Evolutionary conservation across 2,113 vertebrate genomes (phyloP).

Genomic region (Felis catus): F.catus_Fca126_mat1.0 CM031419.1:21226501-21227000

Average conservation of each 20-base stretch:
- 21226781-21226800: background rate
- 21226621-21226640: conserved; percentile 48
- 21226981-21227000: background rate
- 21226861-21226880: background rate
- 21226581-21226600: background rate
- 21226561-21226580: background rate
- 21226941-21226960: background rate
- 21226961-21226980: background rate
- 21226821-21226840: background rate
- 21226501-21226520: background rate
- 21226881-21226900: background rate
- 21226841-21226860: background rate
- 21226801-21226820: background rate
- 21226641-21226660: conserved; percentile 59
- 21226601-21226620: conserved; percentile 75
- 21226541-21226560: background rate
- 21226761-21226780: background rate
- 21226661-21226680: conserved; percentile 39
- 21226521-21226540: background rate
- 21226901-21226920: background rate
- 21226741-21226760: conserved; percentile 11
- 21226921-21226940: background rate
- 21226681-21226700: conserved; percentile 49
- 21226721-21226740: conserved; percentile 49
- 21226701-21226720: background rate